These are phyloP conservation scores for Strigamia maritima DNA, from an alignment of 2,888 invertebrate genomes.

Conservation along the genomic window DNA sequence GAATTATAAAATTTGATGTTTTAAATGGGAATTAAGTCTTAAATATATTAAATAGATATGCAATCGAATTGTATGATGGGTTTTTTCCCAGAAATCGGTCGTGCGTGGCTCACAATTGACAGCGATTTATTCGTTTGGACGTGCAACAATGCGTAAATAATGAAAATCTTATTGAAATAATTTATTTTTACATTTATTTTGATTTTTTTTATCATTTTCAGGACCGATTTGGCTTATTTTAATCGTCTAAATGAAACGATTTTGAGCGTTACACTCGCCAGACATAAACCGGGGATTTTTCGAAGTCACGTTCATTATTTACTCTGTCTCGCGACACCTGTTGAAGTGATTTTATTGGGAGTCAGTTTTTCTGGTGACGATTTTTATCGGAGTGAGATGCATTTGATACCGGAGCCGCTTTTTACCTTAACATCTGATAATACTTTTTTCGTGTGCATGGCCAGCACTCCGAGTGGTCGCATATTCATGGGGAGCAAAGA, in stretches of 20 bases:
- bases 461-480: constrained; percentile 75
- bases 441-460: constrained; percentile 74
- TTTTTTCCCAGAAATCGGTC: constrained; percentile 88
- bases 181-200: constrained; percentile 38
- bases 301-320: constrained; percentile 86
- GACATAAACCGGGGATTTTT: constrained; percentile 82
- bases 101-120: constrained; percentile 97
- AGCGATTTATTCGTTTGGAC: constrained; percentile 98
- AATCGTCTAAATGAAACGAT: constrained; percentile 94
- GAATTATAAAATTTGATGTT: background rate
- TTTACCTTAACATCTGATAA: constrained; percentile 89
- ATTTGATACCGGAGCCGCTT: constrained; percentile 89
- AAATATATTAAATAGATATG: constrained; percentile 65
- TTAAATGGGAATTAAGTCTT: background rate
- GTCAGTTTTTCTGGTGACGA: constrained; percentile 57
- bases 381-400: constrained; percentile 62
- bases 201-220: too few relatives aligned
- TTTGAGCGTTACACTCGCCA: constrained; percentile 82
- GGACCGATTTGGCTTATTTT: constrained; percentile 91
- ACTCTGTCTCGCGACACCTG: constrained; percentile 86
- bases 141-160: constrained; percentile 76
- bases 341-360: constrained; percentile 87
- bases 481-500: constrained; percentile 94
- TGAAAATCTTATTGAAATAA: too few relatives aligned
- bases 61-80: constrained; percentile 97